Evolutionary conservation across 2,113 vertebrate genomes (phyloP), one percentile per base, ranked within the genome.

Genomic region (Theropithecus gelada): DNA sequence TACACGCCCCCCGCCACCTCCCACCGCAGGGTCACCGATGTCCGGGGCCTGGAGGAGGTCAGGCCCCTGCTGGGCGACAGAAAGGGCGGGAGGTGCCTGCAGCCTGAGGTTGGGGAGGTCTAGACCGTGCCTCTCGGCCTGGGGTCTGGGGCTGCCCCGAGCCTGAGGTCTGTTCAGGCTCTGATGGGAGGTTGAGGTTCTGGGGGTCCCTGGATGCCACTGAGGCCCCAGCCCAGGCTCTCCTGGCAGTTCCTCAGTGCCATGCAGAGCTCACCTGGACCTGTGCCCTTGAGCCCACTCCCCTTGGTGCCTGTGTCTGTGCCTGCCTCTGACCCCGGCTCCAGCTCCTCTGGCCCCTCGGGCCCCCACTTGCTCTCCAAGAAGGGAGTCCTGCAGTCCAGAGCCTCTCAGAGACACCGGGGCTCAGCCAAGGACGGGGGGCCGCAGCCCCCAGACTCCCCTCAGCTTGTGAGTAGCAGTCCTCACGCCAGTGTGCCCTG

Each of bases 1-100:
- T 98, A 97, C 94, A 98, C 98, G 0, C 99, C 99, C 2, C 99
- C 96, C 1, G 94, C 96, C 2, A 97, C 95, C 40, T n/a, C 97
- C 38, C 80, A 96, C 12, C 93, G 13, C 90, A 98, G 82, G 13
- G 12, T 52, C 78, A 93, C 76, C 8, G 96, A 97, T 0, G 80
- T 96, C n/a, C 55, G 55, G 80, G 72, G 94, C 91, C 88, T 97
- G 59, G 97, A 96, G 61, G 98, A 98, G 98, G 98, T 98, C 70
- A 94, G 98, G 81, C 17, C 35, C 43, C 7, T 35, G 20, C 23
- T n/a, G 32, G n/a, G 61, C 22, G 27, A 16, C 14, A 22, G 86
- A 30, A 57, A 2, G 64, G 38, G 50, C 27, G 35, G 45, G 4
- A 10, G 1, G 25, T 59, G 18, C 50, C 32, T n/a, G 6, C 70